phyloP scores from a whole-genome alignment of 2,113 vertebrate genomes.

The Myiopsitta monachus region DNA sequence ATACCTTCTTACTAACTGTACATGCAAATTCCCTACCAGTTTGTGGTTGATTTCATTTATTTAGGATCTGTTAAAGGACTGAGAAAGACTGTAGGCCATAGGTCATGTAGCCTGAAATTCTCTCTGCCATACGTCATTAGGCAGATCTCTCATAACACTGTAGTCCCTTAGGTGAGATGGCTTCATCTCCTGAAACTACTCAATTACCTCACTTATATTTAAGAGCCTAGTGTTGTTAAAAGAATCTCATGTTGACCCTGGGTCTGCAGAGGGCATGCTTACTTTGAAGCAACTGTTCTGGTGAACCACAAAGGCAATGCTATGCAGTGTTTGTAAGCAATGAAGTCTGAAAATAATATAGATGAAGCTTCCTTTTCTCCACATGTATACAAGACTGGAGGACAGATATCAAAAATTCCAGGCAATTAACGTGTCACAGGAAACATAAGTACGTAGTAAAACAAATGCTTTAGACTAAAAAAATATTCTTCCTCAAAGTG shows the following conservation, averaged over 20 bases:
- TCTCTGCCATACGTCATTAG: neutral
- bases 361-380: neutral
- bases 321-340: neutral
- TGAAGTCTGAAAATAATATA: neutral
- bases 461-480: neutral
- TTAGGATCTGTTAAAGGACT: neutral
- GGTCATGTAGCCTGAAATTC: neutral
- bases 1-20: neutral
- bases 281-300: neutral
- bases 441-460: neutral
- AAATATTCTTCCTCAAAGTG: neutral
- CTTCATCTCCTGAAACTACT: neutral
- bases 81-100: neutral
- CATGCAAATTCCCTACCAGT: accelerated
- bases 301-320: neutral
- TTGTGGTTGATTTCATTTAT: neutral
- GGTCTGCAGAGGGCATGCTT: accelerated
- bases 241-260: neutral
- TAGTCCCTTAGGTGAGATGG: neutral
- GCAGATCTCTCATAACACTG: neutral
- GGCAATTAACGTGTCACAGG: neutral
- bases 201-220: neutral
- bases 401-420: neutral
- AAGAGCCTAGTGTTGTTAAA: neutral
- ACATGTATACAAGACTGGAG: accelerated